Conservation (phyloP, 2,888 invertebrate species). For the Chloromyia formosa region DNA sequence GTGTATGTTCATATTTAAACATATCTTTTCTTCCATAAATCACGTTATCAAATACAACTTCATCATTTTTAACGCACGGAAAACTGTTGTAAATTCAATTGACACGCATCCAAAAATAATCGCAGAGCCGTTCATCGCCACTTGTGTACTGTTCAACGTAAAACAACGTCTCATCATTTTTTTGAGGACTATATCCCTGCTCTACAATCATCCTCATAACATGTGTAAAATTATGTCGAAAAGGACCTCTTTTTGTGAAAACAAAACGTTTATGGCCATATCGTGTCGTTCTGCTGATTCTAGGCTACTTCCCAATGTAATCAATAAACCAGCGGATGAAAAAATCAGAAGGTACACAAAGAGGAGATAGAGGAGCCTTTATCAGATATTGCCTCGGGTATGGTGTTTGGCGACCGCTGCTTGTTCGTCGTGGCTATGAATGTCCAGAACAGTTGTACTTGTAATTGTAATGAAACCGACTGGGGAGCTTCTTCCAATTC, state of each 20-base stretch:
- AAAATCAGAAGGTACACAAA: background rate
- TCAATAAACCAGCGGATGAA: background rate
- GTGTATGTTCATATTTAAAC: too few relatives aligned
- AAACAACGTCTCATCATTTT: conserved; percentile 6
- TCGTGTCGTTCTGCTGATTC: background rate
- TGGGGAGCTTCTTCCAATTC: conserved; percentile 30
- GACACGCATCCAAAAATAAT: background rate
- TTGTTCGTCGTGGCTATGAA: too few relatives aligned
- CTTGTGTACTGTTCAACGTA: background rate
- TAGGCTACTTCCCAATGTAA: background rate
- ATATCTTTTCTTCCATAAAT: too few relatives aligned
- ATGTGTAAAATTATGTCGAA: conserved; percentile 17
- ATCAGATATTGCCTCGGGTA: conserved; percentile 7
- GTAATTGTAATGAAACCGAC: conserved; percentile 36
- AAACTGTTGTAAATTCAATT: background rate
- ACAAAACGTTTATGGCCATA: background rate
- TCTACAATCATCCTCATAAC: too few relatives aligned
- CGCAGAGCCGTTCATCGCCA: background rate
- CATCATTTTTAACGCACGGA: background rate
- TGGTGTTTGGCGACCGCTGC: background rate
- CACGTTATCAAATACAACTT: background rate
- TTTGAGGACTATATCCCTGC: background rate
- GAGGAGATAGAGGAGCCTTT: background rate
- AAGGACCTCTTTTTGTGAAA: background rate
- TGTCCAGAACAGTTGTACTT: background rate